Percentiles rank a stretch among this genome's conserved stretches.
Evolutionary conservation across 2,888 invertebrate genomes (phyloP).

Genomic region (Drosophila neonasuta): DNA sequence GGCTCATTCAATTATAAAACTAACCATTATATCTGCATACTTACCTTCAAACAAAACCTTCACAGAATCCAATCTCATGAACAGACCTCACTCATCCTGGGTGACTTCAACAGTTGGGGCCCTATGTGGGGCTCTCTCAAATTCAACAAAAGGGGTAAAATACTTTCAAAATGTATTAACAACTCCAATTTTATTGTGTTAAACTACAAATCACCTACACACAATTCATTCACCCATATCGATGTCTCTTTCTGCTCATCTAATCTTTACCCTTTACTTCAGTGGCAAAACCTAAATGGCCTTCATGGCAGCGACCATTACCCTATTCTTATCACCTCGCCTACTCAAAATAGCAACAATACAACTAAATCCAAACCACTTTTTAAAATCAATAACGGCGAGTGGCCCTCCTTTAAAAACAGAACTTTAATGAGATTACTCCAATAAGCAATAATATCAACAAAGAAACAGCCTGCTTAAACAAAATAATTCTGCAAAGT

Average conservation of each 20-base stretch:
- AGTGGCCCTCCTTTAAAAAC: too few species aligned
- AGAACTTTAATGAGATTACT: too few species aligned
- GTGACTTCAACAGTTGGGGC: constrained; percentile 11
- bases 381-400: too few species aligned
- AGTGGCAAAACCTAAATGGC: background rate
- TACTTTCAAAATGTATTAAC: too few species aligned
- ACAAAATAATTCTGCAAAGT: too few species aligned
- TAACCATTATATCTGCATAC: background rate
- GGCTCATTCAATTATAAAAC: constrained; percentile 2
- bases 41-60: background rate
- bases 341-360: too few species aligned
- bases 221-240: background rate
- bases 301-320: background rate
- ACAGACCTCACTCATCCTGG: background rate
- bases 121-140: constrained; percentile 5
- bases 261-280: background rate
- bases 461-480: too few species aligned
- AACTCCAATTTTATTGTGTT: constrained; percentile 1
- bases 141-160: constrained; percentile 2
- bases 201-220: background rate
- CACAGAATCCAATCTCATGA: background rate
- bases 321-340: background rate
- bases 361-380: too few species aligned
- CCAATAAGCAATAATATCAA: too few species aligned
- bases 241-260: background rate